phyloP scores from a whole-genome alignment of 2,888 invertebrate genomes.

The Calliopum simillimum region DNA sequence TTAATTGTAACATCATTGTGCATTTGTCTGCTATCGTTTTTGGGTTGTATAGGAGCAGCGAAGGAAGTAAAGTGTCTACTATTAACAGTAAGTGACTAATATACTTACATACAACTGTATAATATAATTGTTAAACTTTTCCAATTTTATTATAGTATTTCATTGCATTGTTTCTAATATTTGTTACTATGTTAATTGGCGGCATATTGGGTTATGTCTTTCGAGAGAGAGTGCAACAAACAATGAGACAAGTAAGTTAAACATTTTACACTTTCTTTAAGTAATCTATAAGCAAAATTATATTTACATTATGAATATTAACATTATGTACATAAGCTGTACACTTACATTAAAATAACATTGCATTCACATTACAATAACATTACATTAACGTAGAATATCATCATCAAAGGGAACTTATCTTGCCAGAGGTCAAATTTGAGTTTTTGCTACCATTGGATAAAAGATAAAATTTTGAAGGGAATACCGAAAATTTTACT shows the following conservation, averaged over 20 bases:
- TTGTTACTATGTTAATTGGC: constrained; percentile 90
- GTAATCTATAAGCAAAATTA: background rate
- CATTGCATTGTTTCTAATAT: constrained; percentile 87
- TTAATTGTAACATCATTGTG: constrained; percentile 85
- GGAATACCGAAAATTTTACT: too few species aligned
- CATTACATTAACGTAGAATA: constrained; percentile 3
- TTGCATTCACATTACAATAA: background rate
- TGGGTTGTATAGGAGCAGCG: constrained; percentile 94
- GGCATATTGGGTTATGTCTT: constrained; percentile 93
- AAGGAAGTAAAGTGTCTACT: constrained; percentile 95
- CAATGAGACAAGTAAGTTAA: constrained; percentile 73
- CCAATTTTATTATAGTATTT: constrained; percentile 77
- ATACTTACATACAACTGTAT: background rate
- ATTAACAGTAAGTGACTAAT: constrained; percentile 77
- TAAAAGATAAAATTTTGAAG: too few species aligned
- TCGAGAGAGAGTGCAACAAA: constrained; percentile 82
- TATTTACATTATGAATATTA: background rate
- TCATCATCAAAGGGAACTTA: too few species aligned
- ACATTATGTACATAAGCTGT: background rate
- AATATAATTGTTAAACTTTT: background rate
- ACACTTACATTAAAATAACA: background rate
- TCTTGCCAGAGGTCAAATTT: too few species aligned
- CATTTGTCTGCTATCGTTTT: constrained; percentile 85
- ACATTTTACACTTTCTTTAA: background rate
- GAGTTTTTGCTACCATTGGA: too few species aligned